A percentile compares a stretch with the other conserved stretches of the same genome.
phyloP scores from a whole-genome alignment of 2,888 invertebrate species.

The Lasioglossum zephyrum region DNA sequence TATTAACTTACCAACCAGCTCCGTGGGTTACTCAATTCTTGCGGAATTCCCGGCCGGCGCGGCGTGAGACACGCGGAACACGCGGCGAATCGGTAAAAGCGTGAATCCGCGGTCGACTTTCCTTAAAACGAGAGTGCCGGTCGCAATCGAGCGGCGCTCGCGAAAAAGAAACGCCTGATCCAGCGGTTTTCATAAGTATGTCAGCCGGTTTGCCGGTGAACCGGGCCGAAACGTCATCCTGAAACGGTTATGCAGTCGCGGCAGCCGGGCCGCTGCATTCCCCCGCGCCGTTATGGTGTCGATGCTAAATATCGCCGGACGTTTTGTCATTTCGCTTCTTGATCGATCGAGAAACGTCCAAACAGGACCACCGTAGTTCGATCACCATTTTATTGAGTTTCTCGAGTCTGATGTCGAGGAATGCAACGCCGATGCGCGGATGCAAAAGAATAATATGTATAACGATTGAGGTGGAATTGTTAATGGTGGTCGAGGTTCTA shows the following conservation, averaged over 20 bases:
- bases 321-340: neutral
- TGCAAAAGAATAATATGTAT: too few relatives aligned
- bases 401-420: too few relatives aligned
- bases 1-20: neutral
- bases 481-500: neutral
- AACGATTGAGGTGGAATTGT: constrained; percentile 21
- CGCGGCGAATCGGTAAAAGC: constrained; percentile 28
- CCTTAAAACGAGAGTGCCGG: constrained; percentile 20
- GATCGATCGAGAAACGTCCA: neutral
- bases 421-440: too few relatives aligned
- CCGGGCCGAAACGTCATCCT: constrained; percentile 35
- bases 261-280: neutral
- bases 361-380: neutral
- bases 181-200: constrained; percentile 59
- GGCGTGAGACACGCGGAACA: neutral
- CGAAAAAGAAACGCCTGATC: constrained; percentile 52
- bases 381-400: too few relatives aligned
- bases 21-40: neutral
- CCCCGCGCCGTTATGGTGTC: neutral
- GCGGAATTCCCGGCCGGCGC: neutral
- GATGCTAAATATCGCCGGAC: neutral
- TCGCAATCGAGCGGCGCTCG: constrained; percentile 21
- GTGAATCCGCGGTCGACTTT: constrained; percentile 37
- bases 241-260: constrained; percentile 37
- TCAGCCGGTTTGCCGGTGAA: constrained; percentile 44